phyloP scores from a whole-genome alignment of 35 echinoderm and acorn worm genomes.

The Apostichopus californicus region DNA sequence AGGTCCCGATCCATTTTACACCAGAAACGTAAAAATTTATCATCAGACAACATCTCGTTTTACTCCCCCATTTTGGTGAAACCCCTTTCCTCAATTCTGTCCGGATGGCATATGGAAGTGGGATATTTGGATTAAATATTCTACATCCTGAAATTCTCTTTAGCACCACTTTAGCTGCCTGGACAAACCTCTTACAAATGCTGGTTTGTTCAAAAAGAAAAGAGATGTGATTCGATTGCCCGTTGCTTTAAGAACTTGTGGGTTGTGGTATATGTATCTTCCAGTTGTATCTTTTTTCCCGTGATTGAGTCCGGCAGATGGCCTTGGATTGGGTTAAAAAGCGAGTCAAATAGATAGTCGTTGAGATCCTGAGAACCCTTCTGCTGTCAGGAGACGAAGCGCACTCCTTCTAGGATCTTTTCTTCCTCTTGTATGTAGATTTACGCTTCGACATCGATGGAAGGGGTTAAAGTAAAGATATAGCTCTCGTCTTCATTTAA shows the following conservation, averaged over 20 bases:
- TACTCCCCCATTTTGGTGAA: not conserved
- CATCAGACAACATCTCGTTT: not conserved
- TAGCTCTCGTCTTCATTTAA: too few relatives aligned
- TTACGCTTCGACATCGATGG: not conserved
- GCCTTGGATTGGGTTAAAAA: not conserved
- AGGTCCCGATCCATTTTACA: too few relatives aligned
- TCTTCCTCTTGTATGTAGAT: not conserved
- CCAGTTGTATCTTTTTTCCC: not conserved
- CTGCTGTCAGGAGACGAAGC: not conserved
- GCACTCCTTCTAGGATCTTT: not conserved
- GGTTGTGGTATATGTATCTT: not conserved
- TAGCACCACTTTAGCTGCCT: not conserved
- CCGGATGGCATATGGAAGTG: not conserved
- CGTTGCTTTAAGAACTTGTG: not conserved
- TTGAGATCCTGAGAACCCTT: not conserved
- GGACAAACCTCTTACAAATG: not conserved
- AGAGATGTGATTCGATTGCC: too few relatives aligned
- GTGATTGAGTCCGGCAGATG: not conserved
- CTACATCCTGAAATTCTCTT: not conserved
- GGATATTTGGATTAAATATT: not conserved
- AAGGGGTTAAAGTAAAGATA: not conserved
- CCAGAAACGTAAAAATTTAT: too few relatives aligned
- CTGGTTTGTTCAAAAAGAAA: not conserved
- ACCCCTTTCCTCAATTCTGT: not conserved
- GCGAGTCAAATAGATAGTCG: not conserved